Conservation (phyloP, 2,113 vertebrate genomes). For the Cheilinus undulatus region DNA sequence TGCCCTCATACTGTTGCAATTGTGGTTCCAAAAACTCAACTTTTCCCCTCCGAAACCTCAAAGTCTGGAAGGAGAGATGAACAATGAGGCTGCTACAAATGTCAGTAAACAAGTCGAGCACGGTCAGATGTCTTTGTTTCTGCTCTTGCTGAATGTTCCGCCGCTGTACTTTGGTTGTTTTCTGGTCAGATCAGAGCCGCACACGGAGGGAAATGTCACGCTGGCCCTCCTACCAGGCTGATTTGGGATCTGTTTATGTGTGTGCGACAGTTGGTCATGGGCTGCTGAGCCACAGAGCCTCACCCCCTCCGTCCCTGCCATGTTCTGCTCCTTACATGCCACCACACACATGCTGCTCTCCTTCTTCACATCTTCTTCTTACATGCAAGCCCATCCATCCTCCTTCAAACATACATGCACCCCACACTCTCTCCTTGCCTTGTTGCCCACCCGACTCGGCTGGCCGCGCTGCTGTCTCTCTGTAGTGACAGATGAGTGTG, state of each 20-base stretch:
- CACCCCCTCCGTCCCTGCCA: slow-evolving; percentile 51
- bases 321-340: slow-evolving; percentile 56
- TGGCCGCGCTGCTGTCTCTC: slow-evolving; percentile 64
- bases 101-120: slow-evolving; percentile 42
- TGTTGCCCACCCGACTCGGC: slow-evolving; percentile 53
- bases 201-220: slow-evolving; percentile 71
- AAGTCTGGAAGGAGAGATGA: slow-evolving; percentile 26
- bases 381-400: slow-evolving; percentile 45
- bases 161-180: slow-evolving; percentile 44
- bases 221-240: slow-evolving; percentile 55
- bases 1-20: slow-evolving; percentile 53
- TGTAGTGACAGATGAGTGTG: slow-evolving; percentile 72
- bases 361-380: slow-evolving; percentile 54
- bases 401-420: slow-evolving; percentile 26
- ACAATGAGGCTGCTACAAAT: slow-evolving; percentile 34
- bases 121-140: slow-evolving; percentile 19
- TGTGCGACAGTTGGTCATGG: slow-evolving; percentile 58
- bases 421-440: slow-evolving; percentile 33
- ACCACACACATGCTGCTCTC: slow-evolving; percentile 31
- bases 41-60: slow-evolving; percentile 37
- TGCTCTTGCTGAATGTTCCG: slow-evolving; percentile 23
- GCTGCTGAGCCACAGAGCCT: slow-evolving; percentile 72
- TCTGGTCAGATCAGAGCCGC: slow-evolving; percentile 55
- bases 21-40: slow-evolving; percentile 36
- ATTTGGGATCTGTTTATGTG: slow-evolving; percentile 43